These are phyloP conservation scores for Cyprinus carpio DNA, from an alignment of 2,113 vertebrate genomes.

Conservation along the genomic window DNA sequence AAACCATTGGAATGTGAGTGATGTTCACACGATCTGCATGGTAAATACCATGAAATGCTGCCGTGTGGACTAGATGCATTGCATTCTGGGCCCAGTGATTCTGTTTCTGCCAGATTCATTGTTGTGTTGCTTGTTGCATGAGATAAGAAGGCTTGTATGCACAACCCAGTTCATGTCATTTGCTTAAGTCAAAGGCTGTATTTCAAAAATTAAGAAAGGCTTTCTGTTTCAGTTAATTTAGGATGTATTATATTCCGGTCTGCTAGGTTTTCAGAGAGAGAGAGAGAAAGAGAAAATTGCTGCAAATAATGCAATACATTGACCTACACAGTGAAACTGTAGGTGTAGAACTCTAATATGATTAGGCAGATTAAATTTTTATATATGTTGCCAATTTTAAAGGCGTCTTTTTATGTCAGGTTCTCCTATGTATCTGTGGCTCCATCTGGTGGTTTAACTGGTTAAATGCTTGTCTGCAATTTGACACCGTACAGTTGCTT, in stretches of 20 bases:
- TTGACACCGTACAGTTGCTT: background rate
- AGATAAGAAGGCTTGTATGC: background rate
- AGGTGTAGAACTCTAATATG: background rate
- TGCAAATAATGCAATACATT: background rate
- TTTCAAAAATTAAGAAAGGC: background rate
- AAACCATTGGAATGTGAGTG: background rate
- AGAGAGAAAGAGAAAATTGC: background rate
- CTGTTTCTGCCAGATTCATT: background rate
- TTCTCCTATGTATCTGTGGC: background rate
- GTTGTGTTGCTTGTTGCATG: background rate
- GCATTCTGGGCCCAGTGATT: background rate
- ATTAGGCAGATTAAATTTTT: background rate
- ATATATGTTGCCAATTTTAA: background rate
- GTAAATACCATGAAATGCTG: conserved; percentile 1
- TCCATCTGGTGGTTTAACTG: conserved; percentile 37
- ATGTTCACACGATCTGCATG: background rate
- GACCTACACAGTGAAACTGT: background rate
- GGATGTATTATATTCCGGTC: background rate
- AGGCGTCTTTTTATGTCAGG: background rate
- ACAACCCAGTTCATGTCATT: background rate
- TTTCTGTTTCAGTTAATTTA: background rate
- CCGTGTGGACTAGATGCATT: background rate
- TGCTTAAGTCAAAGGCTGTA: background rate
- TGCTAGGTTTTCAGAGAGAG: background rate
- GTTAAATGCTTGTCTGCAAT: background rate